Base-by-base conservation (phyloP, 1,140 invertebrate species). In the Drosophila kohkoa region DNA sequence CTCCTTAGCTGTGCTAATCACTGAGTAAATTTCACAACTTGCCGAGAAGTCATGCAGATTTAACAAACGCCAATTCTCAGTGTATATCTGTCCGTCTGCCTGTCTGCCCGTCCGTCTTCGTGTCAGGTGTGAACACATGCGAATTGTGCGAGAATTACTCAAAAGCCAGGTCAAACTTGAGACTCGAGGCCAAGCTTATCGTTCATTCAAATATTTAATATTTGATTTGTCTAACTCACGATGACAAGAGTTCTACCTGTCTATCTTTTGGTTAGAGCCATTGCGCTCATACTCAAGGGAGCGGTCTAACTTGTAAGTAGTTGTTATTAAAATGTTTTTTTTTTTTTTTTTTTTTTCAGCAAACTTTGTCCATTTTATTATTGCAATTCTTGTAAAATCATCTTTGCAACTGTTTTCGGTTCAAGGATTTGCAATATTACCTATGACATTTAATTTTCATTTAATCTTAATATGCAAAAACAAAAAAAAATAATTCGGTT, bases 21-120 rank as follows among this genome's bases (percentile, higher is more conserved):
- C 69, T 88, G 58, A 43, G 76, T 49, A 82, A 86, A 88, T 86
- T 86, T 82, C 51, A 68, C 80, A 57, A 68, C 62, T 55, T 68
- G 72, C 68, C 75, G 75, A 82, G 75, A 65, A 65, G 51, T 55
- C 49, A 51, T 46, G 62, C 69, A 68, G 65, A 52, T 52, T 59
- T 28, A 45, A 59, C 65, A 59, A 52, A 48, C 15, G 45, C 52
- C 11, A 38, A 54, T 45, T 55, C 35, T 20, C 52, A 20, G 15
- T 35, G 30, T 35, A 13, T 11, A 2, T 49, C 13, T 20, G 16
- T 49, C 1, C 13, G 45, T 48, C 13, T 8, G 5, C 7, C 13
- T 2, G n/a, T 49, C 7, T 8, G 30, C 49, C 28, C 11, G 30
- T 25, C 28, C 5, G 13, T 49, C 28, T n/a, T 11, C 16, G 15